phyloP scores from a whole-genome alignment of 2,888 invertebrate genomes.

The Heliconius charithonia region DNA sequence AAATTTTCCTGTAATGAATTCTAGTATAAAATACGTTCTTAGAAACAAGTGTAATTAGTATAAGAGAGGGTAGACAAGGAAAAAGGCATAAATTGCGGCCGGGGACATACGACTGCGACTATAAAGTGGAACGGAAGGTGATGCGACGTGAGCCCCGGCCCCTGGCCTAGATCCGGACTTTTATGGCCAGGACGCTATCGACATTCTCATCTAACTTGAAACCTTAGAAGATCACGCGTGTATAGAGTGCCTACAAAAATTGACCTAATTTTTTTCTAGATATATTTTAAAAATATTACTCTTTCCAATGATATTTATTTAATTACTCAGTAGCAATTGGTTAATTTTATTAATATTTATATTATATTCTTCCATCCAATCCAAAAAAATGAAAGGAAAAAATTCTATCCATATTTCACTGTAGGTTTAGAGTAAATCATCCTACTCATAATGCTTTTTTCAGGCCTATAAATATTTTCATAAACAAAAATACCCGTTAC shows the following conservation, averaged over 20 bases:
- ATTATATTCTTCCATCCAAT: background rate
- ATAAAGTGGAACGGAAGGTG: conserved; percentile 75
- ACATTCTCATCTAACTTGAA: conserved; percentile 72
- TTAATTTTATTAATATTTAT: background rate
- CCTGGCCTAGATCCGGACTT: conserved; percentile 75
- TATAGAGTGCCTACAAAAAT: conserved; percentile 35
- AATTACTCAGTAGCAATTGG: background rate
- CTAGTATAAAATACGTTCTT: conserved; percentile 35
- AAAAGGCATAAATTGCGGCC: conserved; percentile 71
- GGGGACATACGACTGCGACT: conserved; percentile 64
- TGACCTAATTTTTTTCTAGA: conserved; percentile 23
- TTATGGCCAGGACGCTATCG: conserved; percentile 79
- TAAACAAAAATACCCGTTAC: conserved; percentile 41
- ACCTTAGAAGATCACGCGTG: conserved; percentile 74
- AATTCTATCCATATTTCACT: conserved; percentile 26
- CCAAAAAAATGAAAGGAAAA: conserved; percentile 15
- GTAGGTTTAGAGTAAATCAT: conserved; percentile 30
- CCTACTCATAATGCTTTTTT: conserved; percentile 42
- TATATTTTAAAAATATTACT: conserved; percentile 5
- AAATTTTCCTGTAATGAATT: conserved; percentile 34
- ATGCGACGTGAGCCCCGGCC: conserved; percentile 63
- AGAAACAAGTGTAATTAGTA: conserved; percentile 56
- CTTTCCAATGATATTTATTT: too few species aligned
- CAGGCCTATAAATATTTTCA: conserved; percentile 37
- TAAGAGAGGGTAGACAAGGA: conserved; percentile 60